Evolutionary conservation across 2,113 vertebrate species (phyloP), one percentile per base, ranked within the genome.

Genomic region (Hemiprocne comata): DNA sequence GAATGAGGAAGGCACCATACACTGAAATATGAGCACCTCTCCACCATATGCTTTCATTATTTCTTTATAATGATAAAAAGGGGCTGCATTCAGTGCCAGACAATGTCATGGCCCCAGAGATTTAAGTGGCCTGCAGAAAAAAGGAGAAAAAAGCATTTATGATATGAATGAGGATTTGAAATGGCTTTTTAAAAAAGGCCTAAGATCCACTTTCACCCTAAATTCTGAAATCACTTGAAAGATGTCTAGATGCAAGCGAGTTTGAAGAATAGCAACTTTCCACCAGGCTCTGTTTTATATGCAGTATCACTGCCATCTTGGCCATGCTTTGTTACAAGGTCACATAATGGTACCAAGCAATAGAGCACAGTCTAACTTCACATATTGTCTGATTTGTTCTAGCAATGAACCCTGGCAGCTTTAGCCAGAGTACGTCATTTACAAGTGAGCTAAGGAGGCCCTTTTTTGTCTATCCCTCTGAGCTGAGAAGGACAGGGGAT

Each of bases 1-100:
- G 84, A 96, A 87, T 61, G 85, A 77, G 64, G 91, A 96, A 96
- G 91, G 77, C 62, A 94, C 40, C 89, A 66, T 84, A 69, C 90
- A 94, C 76, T 85, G 85, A 90, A 97, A 96, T 93, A 92, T 90
- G 92, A 96, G 93, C 36, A 26, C 89, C 67, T 95, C 95, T 93
- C 90, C 65, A 96, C 88, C 93, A 95, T 96, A 95, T 96, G 95
- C 95, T 97, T 96, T 97, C 95, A 95, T 97, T 97, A 95, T 95
- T 96, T 97, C 97, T 96, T 96, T 97, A 94, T 92, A 96, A 96
- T 96, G 96, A 96, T 97, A 96, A 96, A 96, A 96, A 96, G 96
- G 95, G 94, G 92, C 94, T 96, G 94, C 83, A 96, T 97, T 97
- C 94, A 96, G 92, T 96, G 92, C 94, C 94, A 94, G 96, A 96